phyloP scores from a whole-genome alignment of 2,113 vertebrate species.

The Pagrus major region DNA sequence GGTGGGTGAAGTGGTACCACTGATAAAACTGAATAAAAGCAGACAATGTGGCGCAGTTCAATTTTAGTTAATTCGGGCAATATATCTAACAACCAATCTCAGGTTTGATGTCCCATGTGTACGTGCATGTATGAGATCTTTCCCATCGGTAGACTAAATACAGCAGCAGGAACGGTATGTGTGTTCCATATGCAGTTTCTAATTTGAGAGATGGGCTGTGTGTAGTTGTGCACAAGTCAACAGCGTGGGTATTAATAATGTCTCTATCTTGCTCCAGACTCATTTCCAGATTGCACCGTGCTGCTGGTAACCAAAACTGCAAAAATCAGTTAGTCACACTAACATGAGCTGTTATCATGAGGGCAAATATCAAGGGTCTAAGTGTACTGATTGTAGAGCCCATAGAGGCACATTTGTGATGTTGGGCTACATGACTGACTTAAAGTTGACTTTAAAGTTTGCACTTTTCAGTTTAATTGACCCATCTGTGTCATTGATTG shows the following conservation, averaged over 20 bases:
- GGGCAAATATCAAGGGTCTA: neutral
- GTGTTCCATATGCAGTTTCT: conserved; percentile 10
- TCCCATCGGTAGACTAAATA: neutral
- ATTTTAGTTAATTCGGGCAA: neutral
- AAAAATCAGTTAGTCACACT: neutral
- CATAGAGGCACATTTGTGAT: neutral
- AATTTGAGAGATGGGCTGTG: conserved; percentile 17
- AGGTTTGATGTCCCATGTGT: neutral
- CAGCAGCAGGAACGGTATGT: neutral
- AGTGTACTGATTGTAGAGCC: too few relatives aligned
- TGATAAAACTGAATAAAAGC: neutral
- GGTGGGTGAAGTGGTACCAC: neutral
- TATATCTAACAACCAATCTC: neutral
- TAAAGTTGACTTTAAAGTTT: neutral
- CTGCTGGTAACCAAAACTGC: neutral
- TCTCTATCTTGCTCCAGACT: neutral
- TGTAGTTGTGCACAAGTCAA: conserved; percentile 3
- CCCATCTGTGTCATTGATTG: neutral
- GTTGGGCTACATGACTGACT: neutral
- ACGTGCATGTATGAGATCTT: neutral
- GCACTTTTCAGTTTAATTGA: neutral
- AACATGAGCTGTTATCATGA: neutral
- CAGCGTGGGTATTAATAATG: neutral
- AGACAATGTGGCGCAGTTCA: neutral
- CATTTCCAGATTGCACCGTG: neutral